Percentiles rank a stretch among this genome's conserved stretches.
Evolutionary conservation across 1,140 invertebrate species (phyloP).

Genomic region (Alviniconcha marisindica): DNA sequence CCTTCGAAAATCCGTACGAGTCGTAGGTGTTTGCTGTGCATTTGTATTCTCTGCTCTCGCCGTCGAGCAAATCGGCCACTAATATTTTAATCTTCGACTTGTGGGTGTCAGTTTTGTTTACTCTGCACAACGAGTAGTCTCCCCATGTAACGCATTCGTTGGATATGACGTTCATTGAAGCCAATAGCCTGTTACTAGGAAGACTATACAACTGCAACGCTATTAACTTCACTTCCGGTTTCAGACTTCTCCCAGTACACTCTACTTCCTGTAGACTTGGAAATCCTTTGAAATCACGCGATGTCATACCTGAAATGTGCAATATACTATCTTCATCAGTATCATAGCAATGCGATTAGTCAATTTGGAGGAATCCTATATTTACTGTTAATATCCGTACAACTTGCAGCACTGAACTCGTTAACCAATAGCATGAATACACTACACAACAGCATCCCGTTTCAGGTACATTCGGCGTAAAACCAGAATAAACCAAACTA

Average conservation of each 20-base stretch:
- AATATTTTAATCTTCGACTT: background rate
- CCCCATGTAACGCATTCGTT: constrained; percentile 9
- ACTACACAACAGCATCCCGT: too few species aligned
- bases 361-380: too few species aligned
- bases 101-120: background rate
- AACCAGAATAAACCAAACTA: too few species aligned
- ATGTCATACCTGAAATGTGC: too few species aligned
- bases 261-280: constrained; percentile 23
- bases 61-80: constrained; percentile 26
- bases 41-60: constrained; percentile 1
- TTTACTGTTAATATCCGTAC: too few species aligned
- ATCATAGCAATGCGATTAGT: too few species aligned
- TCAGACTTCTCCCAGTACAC: background rate
- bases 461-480: too few species aligned
- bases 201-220: background rate
- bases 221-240: constrained; percentile 17
- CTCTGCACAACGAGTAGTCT: constrained; percentile 15
- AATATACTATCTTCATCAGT: too few species aligned
- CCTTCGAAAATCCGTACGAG: background rate
- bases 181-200: background rate
- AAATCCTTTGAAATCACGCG: constrained; percentile 11
- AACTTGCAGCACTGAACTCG: too few species aligned
- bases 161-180: background rate
- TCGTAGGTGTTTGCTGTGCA: constrained; percentile 20
- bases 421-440: too few species aligned